phyloP scores from a whole-genome alignment of 2,888 invertebrate genomes.

The Cephus pulcher region DNA sequence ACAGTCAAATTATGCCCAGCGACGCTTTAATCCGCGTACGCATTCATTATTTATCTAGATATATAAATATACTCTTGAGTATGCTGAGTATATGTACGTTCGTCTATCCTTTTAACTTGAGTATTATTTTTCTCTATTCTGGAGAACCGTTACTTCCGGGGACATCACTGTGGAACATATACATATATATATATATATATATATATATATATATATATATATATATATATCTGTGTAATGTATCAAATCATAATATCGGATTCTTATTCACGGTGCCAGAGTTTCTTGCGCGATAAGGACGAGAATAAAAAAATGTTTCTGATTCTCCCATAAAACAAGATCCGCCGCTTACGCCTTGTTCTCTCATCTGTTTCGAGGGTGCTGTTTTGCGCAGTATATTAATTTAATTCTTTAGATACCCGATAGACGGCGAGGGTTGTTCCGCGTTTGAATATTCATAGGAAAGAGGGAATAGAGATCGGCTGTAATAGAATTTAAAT shows the following conservation, averaged over 20 bases:
- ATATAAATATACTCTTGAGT: background rate
- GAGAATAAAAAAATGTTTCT: background rate
- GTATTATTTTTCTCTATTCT: background rate
- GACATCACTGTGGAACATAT: background rate
- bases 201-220: too few relatives aligned
- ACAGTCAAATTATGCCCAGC: background rate
- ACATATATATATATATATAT: too few relatives aligned
- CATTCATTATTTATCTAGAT: background rate
- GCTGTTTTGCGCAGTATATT: constrained; percentile 62
- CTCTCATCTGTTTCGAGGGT: constrained; percentile 23
- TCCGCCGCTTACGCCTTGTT: background rate
- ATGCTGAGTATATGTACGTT: background rate
- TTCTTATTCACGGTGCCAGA: background rate
- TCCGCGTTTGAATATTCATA: constrained; percentile 65
- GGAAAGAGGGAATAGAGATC: constrained; percentile 66
- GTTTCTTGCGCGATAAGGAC: background rate
- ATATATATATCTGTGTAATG: too few relatives aligned
- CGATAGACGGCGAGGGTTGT: constrained; percentile 59
- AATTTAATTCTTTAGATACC: constrained; percentile 66
- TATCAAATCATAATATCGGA: background rate
- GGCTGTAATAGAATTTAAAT: constrained; percentile 67
- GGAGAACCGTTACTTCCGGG: background rate
- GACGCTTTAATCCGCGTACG: background rate
- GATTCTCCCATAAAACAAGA: background rate
- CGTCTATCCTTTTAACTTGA: background rate